Percentiles rank a stretch among this genome's conserved stretches.
phyloP scores from a whole-genome alignment of 2,113 vertebrate genomes.

The Oncorhynchus kisutch region DNA sequence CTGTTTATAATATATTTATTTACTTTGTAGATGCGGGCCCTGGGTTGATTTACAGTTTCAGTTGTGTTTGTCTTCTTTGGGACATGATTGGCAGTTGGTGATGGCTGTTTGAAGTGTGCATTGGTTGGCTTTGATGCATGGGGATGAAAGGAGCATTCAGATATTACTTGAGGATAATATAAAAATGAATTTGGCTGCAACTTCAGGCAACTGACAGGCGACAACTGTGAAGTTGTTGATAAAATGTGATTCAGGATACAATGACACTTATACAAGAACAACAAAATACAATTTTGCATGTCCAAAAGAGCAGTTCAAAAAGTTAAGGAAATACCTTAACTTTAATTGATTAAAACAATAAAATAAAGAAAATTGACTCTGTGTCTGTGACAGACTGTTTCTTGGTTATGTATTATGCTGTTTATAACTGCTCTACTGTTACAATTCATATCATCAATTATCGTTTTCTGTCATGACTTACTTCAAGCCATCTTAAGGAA shows the following conservation, averaged over 20 bases:
- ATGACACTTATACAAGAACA: conserved; percentile 38
- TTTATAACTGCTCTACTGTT: conserved; percentile 13
- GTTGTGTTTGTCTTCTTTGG: conserved; percentile 68
- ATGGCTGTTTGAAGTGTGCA: conserved; percentile 68
- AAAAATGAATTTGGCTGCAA: conserved; percentile 56
- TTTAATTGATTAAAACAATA: conserved; percentile 51
- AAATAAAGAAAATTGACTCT: conserved; percentile 34
- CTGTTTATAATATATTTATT: conserved; percentile 72
- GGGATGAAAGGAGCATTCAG: conserved; percentile 67
- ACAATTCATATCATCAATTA: conserved; percentile 39
- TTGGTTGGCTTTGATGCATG: conserved; percentile 64
- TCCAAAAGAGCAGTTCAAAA: conserved; percentile 30
- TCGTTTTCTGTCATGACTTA: conserved; percentile 20
- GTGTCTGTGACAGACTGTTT: conserved; percentile 22
- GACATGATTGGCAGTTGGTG: conserved; percentile 69
- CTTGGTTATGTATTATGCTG: conserved; percentile 29
- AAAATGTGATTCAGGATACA: conserved; percentile 55
- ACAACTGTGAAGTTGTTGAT: conserved; percentile 61
- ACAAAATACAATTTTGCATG: conserved; percentile 15
- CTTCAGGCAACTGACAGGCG: conserved; percentile 58
- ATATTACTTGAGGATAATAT: conserved; percentile 68
- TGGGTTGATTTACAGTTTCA: conserved; percentile 67
- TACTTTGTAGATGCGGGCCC: conserved; percentile 67
- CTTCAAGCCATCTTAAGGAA: conserved; percentile 12
- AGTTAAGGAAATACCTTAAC: conserved; percentile 48